Evolutionary conservation across 2,888 invertebrate species (phyloP), one percentile per base, ranked within the genome.

Genomic region (Dromius quadrimaculatus): DNA sequence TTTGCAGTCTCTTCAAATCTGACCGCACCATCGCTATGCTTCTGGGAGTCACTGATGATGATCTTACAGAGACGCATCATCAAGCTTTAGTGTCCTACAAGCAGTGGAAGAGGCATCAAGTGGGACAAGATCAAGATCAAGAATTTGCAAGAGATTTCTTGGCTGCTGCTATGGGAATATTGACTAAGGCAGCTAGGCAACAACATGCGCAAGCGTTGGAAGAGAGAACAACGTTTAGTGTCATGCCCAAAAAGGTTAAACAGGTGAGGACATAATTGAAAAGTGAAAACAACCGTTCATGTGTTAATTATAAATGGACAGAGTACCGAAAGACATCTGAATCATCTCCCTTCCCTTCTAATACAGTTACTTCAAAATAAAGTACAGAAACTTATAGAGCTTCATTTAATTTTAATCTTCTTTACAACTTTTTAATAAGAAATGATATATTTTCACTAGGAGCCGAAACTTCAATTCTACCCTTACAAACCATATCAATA

Each of bases 131-230:
- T 78, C 92, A 93, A 79, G 94, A 94, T 80, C 91, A 92, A 63
- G 89, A 90, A 0, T 93, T 93, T 78, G 93, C 94, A 32, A 92
- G 92, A 73, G 92, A 93, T 72, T 92, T 94, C 78, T 84, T 95
- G n/a, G 90, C 91, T 0, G 90, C 92, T 4, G 93, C 94, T 0
- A 91, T 93, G 73, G 89, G 90, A 17, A 93, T 93, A 73, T 84
- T 94, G 22, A 89, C 92, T 9, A 80, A 80, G 71, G 83, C 84
- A 38, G 82, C 82, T 80, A 84, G 83, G 72, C 82, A 83, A 72
- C 83, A 83, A 74, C 82, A 81, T 47, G 81, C 81, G 0, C 77
- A 79, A 8, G 76, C 77, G 0, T 77, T 79, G 3, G 81, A 82
- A 75, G 79, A 83, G 76, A 86, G 89, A 80, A 87, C 92, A 61